Conservation (phyloP, 2,113 vertebrate genomes). For the Eulemur rufifrons region DNA sequence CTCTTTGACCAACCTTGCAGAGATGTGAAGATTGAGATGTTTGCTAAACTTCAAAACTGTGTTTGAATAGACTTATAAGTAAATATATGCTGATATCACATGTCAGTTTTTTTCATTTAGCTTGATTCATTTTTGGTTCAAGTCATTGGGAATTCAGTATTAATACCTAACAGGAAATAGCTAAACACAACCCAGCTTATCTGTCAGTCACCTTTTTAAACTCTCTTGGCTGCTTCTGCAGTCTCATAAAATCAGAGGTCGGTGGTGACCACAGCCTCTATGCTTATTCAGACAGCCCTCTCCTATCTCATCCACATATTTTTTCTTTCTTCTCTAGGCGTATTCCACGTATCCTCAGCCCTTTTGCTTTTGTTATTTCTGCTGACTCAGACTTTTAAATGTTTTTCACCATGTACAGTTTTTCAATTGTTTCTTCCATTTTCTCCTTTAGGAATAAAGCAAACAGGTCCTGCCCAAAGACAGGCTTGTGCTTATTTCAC, state of each 20-base stretch:
- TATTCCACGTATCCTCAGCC: background rate
- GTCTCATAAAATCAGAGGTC: background rate
- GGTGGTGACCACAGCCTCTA: background rate
- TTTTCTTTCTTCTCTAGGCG: background rate
- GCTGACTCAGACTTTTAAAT: background rate
- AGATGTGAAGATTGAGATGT: background rate
- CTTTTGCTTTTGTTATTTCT: background rate
- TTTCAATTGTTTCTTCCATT: background rate
- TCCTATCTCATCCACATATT: background rate
- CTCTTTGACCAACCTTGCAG: background rate
- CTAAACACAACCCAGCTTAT: background rate
- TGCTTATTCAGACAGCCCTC: background rate
- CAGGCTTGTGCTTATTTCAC: background rate
- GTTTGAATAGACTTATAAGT: background rate
- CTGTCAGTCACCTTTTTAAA: background rate
- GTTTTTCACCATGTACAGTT: background rate
- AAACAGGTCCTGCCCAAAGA: background rate
- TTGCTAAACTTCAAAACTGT: background rate
- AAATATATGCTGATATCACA: background rate
- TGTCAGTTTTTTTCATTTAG: background rate
- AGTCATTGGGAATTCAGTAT: conserved; percentile 20
- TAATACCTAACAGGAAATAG: background rate
- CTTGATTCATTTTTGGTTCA: conserved; percentile 22
- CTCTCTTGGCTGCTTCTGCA: background rate
- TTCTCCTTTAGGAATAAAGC: background rate